Conservation (phyloP, 2,113 vertebrate genomes). For the Piaya cayana region DNA sequence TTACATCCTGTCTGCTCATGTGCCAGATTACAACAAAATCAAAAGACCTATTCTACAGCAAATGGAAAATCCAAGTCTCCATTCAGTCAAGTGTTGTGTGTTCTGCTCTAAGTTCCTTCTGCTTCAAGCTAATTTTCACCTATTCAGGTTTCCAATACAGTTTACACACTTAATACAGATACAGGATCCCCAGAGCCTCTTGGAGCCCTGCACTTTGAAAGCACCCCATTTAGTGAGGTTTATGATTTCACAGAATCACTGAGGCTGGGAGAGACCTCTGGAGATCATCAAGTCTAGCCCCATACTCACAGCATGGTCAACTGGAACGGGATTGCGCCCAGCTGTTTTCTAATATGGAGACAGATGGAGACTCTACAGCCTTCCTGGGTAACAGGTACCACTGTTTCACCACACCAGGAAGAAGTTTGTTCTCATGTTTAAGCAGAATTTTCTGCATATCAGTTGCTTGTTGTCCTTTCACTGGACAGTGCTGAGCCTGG, state of each 20-base stretch:
- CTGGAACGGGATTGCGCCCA: neutral
- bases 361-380: neutral
- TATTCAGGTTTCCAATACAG: neutral
- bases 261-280: neutral
- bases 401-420: neutral
- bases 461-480: neutral
- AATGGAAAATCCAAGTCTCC: neutral
- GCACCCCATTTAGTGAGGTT: neutral
- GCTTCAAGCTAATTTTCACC: neutral
- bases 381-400: neutral
- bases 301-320: neutral
- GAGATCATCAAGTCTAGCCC: neutral
- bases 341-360: fast-evolving
- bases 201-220: neutral
- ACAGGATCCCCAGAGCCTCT: fast-evolving
- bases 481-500: neutral
- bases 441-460: neutral
- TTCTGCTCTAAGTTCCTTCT: neutral
- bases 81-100: neutral
- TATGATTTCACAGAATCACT: neutral
- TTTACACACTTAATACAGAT: neutral
- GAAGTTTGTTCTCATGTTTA: neutral
- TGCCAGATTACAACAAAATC: neutral
- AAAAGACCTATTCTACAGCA: neutral
- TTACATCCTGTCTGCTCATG: neutral